Conservation (phyloP, 2,113 vertebrate species). For the Pipra filicauda region DNA sequence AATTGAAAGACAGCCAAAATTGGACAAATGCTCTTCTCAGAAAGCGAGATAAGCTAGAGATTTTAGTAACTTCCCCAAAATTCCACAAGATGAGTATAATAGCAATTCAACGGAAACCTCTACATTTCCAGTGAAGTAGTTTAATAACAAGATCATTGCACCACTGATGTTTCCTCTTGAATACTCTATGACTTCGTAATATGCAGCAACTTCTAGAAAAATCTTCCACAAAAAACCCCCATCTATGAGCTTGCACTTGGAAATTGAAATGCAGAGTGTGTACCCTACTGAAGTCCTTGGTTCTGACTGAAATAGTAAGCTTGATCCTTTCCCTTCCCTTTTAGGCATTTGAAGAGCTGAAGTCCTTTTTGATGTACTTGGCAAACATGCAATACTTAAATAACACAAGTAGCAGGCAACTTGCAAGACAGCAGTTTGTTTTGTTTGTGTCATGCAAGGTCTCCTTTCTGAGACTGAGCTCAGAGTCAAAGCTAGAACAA, state of each 20-base stretch:
- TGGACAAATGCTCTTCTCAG: neutral
- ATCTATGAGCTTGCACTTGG: neutral
- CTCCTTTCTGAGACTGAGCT: neutral
- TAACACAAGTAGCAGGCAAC: neutral
- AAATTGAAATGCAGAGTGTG: neutral
- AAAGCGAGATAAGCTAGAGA: neutral
- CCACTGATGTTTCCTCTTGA: neutral
- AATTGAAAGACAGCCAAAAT: neutral
- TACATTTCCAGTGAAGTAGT: neutral
- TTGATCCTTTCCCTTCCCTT: neutral
- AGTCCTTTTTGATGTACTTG: neutral
- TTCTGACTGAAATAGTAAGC: neutral
- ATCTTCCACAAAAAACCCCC: neutral
- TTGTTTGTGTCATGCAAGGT: neutral
- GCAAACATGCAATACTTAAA: neutral
- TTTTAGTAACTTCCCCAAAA: neutral
- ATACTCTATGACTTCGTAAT: neutral
- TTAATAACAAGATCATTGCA: neutral
- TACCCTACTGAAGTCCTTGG: neutral
- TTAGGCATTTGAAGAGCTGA: neutral
- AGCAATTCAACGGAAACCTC: neutral
- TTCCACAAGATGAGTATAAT: neutral
- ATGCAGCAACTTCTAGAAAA: neutral
- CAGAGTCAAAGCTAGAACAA: neutral
- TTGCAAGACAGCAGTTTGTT: neutral